These are phyloP conservation scores for Lasioglossum villosulum DNA, from an alignment of 2,888 invertebrate species.

Conservation along the genomic window DNA sequence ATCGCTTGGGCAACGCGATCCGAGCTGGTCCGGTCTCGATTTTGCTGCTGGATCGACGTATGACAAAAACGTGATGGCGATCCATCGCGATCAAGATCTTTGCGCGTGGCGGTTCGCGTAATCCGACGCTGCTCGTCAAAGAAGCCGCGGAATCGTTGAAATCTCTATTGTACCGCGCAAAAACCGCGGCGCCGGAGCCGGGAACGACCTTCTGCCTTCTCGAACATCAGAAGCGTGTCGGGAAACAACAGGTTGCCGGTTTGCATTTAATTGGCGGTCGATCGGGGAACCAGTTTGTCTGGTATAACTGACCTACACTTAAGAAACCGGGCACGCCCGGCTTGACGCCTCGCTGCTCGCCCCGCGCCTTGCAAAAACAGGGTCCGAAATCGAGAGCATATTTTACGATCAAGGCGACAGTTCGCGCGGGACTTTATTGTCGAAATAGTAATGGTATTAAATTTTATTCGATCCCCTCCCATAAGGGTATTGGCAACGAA, in stretches of 20 bases:
- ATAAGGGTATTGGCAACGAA: no score
- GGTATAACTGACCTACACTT: slow-evolving; percentile 79
- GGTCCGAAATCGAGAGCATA: slow-evolving; percentile 11
- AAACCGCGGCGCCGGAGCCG: slow-evolving; percentile 30
- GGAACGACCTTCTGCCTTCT: slow-evolving; percentile 53
- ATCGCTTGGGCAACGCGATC: background rate
- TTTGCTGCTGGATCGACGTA: background rate
- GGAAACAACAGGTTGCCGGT: slow-evolving; percentile 72
- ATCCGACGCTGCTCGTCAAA: slow-evolving; percentile 16
- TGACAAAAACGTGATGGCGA: background rate
- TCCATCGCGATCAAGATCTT: background rate
- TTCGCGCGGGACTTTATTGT: slow-evolving; percentile 2
- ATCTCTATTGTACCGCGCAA: slow-evolving; percentile 49
- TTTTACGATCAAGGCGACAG: slow-evolving; percentile 45
- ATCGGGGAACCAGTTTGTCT: slow-evolving; percentile 74
- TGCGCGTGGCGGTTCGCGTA: slow-evolving; percentile 21
- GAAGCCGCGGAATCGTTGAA: slow-evolving; percentile 33
- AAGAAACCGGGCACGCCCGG: slow-evolving; percentile 38
- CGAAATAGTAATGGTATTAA: no score
- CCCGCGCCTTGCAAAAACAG: background rate
- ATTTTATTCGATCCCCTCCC: no score
- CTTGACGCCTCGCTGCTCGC: background rate
- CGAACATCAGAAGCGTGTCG: slow-evolving; percentile 56
- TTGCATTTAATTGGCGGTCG: slow-evolving; percentile 72
- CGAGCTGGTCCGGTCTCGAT: background rate